phyloP scores from a whole-genome alignment of 2,797 vertebrate species.

The Molossus alvarezi region DNA sequence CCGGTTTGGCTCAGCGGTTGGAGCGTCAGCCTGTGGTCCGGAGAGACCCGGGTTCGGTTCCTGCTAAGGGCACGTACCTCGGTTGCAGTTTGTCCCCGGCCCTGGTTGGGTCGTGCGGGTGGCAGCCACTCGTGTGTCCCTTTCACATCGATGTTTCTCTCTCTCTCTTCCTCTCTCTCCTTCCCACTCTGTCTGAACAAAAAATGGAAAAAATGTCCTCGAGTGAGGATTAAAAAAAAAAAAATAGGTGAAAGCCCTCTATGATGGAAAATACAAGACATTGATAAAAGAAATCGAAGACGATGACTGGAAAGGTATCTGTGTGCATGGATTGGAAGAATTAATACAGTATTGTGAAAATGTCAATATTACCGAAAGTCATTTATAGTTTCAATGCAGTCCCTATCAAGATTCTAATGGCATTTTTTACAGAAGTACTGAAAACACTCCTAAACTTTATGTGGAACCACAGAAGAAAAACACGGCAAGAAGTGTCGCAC shows the following conservation, averaged over 20 bases:
- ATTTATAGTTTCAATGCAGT: background rate
- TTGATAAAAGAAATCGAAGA: background rate
- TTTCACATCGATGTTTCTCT: too few species aligned
- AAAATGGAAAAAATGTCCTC: too few species aligned
- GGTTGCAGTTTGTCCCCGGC: too few species aligned
- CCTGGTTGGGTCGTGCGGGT: too few species aligned
- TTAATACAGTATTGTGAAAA: background rate
- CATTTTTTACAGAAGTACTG: background rate
- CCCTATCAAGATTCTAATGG: background rate
- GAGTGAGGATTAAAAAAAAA: too few species aligned
- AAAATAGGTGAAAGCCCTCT: background rate
- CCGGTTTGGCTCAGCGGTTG: too few species aligned
- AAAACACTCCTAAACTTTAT: background rate
- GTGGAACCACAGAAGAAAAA: background rate
- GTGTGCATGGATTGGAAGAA: background rate
- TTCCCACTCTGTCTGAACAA: too few species aligned
- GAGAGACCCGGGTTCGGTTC: too few species aligned
- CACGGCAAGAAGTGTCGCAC: background rate
- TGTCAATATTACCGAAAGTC: background rate
- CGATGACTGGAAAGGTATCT: background rate
- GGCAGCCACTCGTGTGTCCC: too few species aligned
- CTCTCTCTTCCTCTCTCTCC: too few species aligned
- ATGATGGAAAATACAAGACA: background rate
- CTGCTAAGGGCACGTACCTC: too few species aligned
- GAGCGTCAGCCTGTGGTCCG: too few species aligned